phyloP scores from a whole-genome alignment of 2,888 invertebrate species.

The Tetramorium bicarinatum region DNA sequence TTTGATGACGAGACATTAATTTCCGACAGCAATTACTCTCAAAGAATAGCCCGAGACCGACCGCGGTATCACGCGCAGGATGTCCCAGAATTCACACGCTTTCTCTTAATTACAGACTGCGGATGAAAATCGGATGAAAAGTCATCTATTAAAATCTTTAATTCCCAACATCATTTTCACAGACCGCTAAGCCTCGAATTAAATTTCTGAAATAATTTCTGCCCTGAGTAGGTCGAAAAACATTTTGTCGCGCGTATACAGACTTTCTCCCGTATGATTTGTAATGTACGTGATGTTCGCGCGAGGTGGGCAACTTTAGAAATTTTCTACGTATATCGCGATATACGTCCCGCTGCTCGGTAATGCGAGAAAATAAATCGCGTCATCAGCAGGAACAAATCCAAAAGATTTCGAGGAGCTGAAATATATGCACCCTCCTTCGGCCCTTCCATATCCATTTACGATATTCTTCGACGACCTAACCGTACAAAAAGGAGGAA shows the following conservation, averaged over 20 bases:
- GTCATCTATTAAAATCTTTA: neutral
- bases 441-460: slow-evolving; percentile 4
- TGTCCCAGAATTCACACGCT: slow-evolving; percentile 18
- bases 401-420: neutral
- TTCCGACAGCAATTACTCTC: slow-evolving; percentile 28
- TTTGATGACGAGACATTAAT: slow-evolving; percentile 37
- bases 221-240: neutral
- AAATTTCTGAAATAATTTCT: neutral
- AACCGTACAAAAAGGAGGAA: neutral
- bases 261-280: neutral
- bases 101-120: neutral
- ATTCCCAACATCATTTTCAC: neutral
- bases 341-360: neutral
- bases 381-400: slow-evolving; percentile 9
- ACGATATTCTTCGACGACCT: slow-evolving; percentile 16
- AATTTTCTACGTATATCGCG: neutral
- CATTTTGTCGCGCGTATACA: neutral
- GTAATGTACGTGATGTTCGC: neutral
- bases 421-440: slow-evolving; percentile 48
- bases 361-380: slow-evolving; percentile 30
- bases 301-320: neutral
- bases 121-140: neutral
- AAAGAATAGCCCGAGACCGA: slow-evolving; percentile 13
- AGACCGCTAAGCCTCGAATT: neutral
- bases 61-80: neutral